These are phyloP conservation scores for Sinotaia quadrata DNA, from an alignment of 2,888 invertebrate genomes.

Conservation along the genomic window DNA sequence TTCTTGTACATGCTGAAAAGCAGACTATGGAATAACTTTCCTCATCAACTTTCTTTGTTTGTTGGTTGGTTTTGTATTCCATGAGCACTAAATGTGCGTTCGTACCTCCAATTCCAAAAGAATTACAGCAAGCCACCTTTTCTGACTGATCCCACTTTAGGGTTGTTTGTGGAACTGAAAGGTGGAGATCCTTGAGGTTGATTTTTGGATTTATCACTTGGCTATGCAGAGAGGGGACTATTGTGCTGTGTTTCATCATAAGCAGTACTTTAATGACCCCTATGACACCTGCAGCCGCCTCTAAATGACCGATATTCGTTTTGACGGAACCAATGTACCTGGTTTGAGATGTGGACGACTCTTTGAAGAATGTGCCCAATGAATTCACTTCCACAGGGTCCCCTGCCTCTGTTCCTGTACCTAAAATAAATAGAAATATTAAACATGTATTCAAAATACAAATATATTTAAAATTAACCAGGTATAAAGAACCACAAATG, in stretches of 20 bases:
- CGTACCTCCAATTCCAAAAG: slow-evolving; percentile 55
- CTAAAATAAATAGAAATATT: slow-evolving; percentile 32
- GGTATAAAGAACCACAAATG: no score
- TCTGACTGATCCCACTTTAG: slow-evolving; percentile 36
- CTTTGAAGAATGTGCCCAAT: slow-evolving; percentile 39
- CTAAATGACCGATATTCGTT: slow-evolving; percentile 59
- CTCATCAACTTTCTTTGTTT: neutral
- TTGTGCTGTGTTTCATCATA: slow-evolving; percentile 44
- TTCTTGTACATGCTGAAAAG: slow-evolving; percentile 30
- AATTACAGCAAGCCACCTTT: slow-evolving; percentile 41
- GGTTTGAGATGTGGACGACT: neutral
- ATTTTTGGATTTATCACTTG: slow-evolving; percentile 41
- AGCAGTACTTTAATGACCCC: slow-evolving; percentile 55
- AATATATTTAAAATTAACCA: no score
- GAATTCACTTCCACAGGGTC: slow-evolving; percentile 50
- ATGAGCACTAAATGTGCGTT: slow-evolving; percentile 48
- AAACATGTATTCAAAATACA: no score
- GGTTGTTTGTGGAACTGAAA: slow-evolving; percentile 32
- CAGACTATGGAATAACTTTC: slow-evolving; percentile 26
- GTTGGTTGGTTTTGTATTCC: neutral
- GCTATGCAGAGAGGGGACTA: slow-evolving; percentile 48
- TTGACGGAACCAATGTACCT: slow-evolving; percentile 54
- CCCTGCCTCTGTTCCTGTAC: slow-evolving; percentile 52
- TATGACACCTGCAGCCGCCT: slow-evolving; percentile 55
- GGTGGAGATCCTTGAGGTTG: slow-evolving; percentile 30